Base-by-base conservation (phyloP, 2,797 vertebrate species). In the Pelodytes ibericus region DNA sequence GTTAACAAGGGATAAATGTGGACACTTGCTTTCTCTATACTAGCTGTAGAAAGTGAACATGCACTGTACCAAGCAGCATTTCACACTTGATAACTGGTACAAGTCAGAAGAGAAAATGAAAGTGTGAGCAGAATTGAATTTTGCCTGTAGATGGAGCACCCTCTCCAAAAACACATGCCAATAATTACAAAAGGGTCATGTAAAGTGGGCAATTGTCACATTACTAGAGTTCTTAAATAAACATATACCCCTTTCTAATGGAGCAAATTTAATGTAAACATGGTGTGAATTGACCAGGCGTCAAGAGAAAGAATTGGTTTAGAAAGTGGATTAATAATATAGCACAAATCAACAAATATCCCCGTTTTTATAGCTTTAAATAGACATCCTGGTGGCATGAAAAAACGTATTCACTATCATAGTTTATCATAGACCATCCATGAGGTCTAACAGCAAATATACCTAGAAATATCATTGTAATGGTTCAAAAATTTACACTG, bases 71-170 rank as follows among this genome's bases (percentile, higher is more conserved):
- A 16, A n/a, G 44, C 57, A 25, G 18, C 41, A n/a, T 41, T 11
- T 49, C 36, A 29, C 74, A 70, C 30, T 27, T 61, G 56, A 29
- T 63, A 36, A 61, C 47, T 68, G 65, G 25, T 61, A 73, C 53
- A 16, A 41, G n/a, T 44, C 25, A 58, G 30, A n/a, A 27, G 29
- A 63, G 22, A 24, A 24, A 27, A 59, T 60, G 39, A 63, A 56
- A 51, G 80, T 78, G 2, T 61, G 39, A 63, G 57, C 27, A 6
- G 57, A 77, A 36, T 8, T 56, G 57, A 41, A 71, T 6, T 22
- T 3, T 85, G 68, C 20, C 72, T 81, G 61, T 69, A 84, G 31
- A 75, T 76, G 31, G 53, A 64, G 65, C 82, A 79, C 72, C 56
- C 15, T 41, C 79, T 36, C 63, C 80, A 78, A 75, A 83, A 82